phyloP scores from a whole-genome alignment of 2,113 vertebrate genomes.

The Damaliscus lunatus region DNA sequence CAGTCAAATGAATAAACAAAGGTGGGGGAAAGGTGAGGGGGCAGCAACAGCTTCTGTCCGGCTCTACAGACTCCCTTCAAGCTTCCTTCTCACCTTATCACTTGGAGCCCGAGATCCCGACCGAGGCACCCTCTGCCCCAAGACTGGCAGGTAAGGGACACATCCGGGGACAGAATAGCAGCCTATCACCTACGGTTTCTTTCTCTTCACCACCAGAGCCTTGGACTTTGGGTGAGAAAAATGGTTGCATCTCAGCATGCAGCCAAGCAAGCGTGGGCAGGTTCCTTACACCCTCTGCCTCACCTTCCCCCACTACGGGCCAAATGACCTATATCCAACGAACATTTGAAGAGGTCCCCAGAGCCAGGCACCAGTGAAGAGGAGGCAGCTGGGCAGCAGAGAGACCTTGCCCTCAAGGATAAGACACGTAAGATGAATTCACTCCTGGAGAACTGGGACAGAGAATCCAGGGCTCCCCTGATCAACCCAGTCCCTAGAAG shows the following conservation, averaged over 20 bases:
- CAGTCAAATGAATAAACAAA: neutral
- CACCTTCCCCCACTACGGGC: no score
- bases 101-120: no score
- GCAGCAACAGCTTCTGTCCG: neutral
- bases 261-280: no score
- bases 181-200: neutral
- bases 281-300: neutral
- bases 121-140: neutral
- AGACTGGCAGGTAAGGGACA: neutral
- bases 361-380: neutral
- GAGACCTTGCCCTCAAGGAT: neutral
- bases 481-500: neutral
- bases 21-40: neutral
- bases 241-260: rapidly evolving
- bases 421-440: neutral
- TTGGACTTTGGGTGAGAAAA: neutral
- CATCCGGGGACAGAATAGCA: neutral
- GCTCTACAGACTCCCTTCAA: neutral
- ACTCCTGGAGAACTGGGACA: neutral
- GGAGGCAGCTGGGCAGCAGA: neutral
- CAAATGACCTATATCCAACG: neutral
- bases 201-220: neutral
- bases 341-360: neutral
- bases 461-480: no score
- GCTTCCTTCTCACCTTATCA: neutral